Conservation (phyloP, 2,113 vertebrate species). For the Rynchops niger region DNA sequence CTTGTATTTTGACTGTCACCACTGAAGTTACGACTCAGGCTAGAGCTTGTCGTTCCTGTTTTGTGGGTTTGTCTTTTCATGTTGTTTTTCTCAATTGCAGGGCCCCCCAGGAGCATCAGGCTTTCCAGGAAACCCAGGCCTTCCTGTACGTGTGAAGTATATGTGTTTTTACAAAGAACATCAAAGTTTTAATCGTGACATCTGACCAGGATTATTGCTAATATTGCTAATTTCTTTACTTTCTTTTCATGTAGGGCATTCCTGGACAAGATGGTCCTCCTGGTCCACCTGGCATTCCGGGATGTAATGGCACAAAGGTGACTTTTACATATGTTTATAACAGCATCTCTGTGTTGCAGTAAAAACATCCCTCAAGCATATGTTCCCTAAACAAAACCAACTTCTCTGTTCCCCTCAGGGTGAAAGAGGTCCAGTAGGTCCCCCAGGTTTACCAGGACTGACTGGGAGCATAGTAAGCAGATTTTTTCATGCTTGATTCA, state of each 20-base stretch:
- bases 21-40: not conserved
- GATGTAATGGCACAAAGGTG: slow-evolving; percentile 98
- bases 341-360: not conserved
- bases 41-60: not conserved
- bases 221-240: not conserved
- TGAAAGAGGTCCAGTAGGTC: slow-evolving; percentile 85
- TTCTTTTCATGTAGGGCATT: slow-evolving; percentile 80
- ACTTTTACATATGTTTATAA: not conserved
- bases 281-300: slow-evolving; percentile 90
- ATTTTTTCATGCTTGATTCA: not conserved
- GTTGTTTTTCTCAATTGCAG: slow-evolving; percentile 70
- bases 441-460: slow-evolving; percentile 82
- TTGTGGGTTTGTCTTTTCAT: not conserved
- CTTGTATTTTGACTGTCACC: not conserved
- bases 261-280: slow-evolving; percentile 93
- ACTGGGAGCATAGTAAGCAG: slow-evolving; percentile 86
- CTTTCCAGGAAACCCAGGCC: slow-evolving; percentile 92
- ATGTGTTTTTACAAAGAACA: not conserved
- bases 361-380: not conserved
- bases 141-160: slow-evolving; percentile 84
- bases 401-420: slow-evolving; percentile 78
- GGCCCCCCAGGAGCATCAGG: slow-evolving; percentile 87
- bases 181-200: rapidly evolving
- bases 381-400: not conserved
- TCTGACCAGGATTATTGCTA: not conserved